Conservation (phyloP, 2,113 vertebrate genomes). For the Heteronetta atricapilla region DNA sequence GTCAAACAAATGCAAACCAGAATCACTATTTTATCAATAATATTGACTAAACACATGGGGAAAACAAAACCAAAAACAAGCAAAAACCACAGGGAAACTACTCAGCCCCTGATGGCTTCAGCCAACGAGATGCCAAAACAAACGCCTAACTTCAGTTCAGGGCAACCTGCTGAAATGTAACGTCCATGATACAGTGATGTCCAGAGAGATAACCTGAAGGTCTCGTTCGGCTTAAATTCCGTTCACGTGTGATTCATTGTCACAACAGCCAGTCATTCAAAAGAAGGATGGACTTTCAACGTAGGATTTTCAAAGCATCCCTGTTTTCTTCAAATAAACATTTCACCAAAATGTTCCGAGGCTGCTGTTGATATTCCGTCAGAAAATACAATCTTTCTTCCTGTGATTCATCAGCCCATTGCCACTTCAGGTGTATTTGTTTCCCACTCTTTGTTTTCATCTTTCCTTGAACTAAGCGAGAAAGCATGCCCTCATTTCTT, state of each 20-base stretch:
- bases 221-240: slow-evolving; percentile 10
- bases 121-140: not conserved
- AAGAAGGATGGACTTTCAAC: not conserved
- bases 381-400: not conserved
- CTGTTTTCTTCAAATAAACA: not conserved
- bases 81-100: not conserved
- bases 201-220: not conserved
- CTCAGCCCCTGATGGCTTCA: not conserved
- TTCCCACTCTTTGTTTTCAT: not conserved
- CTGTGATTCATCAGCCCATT: not conserved
- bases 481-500: not conserved
- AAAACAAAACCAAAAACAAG: not conserved
- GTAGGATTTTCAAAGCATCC: not conserved
- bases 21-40: not conserved
- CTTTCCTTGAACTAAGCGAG: not conserved
- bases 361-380: not conserved
- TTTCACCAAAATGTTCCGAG: not conserved
- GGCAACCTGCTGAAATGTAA: slow-evolving; percentile 15
- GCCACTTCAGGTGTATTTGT: not conserved
- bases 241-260: slow-evolving; percentile 25
- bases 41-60: not conserved
- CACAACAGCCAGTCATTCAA: not conserved
- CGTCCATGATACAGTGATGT: not conserved
- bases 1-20: not conserved
- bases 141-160: not conserved